These are phyloP conservation scores for Phataginus tetradactyla DNA, from an alignment of 2,797 vertebrate species.

Conservation along the genomic window DNA sequence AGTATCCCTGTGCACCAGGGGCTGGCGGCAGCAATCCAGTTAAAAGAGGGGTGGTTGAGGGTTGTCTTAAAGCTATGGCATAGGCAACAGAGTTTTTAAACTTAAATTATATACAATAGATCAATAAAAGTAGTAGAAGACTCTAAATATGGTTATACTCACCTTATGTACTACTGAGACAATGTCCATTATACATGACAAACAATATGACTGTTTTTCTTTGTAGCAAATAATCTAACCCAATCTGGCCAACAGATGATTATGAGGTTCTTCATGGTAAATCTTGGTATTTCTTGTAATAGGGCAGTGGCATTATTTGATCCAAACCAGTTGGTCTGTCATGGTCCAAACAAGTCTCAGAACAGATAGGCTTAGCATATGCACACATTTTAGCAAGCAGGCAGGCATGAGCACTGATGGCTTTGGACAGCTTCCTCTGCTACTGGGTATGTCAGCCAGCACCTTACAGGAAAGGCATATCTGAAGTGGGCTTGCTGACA, in stretches of 20 bases:
- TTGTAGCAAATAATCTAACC: neutral
- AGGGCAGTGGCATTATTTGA: neutral
- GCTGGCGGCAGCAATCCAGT: neutral
- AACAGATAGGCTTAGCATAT: neutral
- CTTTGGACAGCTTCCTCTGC: neutral
- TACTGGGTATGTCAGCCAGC: rapidly evolving
- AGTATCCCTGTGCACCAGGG: neutral
- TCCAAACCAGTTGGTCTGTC: neutral
- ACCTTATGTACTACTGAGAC: neutral
- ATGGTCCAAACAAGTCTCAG: neutral
- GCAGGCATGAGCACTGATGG: rapidly evolving
- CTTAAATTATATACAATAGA: neutral
- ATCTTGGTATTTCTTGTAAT: neutral
- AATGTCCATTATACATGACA: neutral
- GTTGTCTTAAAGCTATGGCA: neutral
- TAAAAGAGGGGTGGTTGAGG: neutral
- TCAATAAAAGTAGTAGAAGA: neutral
- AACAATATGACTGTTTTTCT: neutral
- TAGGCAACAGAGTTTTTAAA: neutral
- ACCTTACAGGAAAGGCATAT: neutral
- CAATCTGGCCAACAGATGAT: neutral
- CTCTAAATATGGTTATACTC: neutral
- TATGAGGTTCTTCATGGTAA: neutral
- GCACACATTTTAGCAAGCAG: neutral
- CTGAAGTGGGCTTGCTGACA: neutral